Evolutionary conservation across 2,113 vertebrate species (phyloP).

Genomic region (Propithecus coquereli): DNA sequence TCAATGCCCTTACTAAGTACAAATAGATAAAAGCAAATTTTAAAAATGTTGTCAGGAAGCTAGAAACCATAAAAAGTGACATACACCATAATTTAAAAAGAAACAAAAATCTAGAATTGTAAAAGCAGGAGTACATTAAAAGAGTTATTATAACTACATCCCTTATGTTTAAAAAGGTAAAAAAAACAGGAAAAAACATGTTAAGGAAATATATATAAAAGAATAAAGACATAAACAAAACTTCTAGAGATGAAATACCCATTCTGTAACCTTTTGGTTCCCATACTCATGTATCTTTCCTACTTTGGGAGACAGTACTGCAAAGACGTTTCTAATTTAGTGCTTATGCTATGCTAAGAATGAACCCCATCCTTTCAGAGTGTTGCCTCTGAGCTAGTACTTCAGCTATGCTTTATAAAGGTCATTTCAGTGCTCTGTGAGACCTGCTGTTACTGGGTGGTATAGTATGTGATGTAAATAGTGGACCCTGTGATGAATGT

Average conservation of each 20-base stretch:
- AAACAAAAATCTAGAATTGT: conserved; percentile 3
- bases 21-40: conserved; percentile 27
- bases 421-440: neutral
- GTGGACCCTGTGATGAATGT: neutral
- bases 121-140: neutral
- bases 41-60: neutral
- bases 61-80: neutral
- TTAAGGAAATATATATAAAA: neutral
- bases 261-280: neutral
- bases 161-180: conserved; percentile 9
- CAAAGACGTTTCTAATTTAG: neutral
- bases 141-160: neutral
- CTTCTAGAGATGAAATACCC: neutral
- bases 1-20: neutral
- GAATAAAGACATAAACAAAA: neutral
- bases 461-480: neutral
- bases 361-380: neutral
- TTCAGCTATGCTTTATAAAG: neutral
- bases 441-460: neutral
- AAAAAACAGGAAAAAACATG: neutral
- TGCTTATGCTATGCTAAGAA: neutral
- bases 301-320: neutral
- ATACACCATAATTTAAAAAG: neutral
- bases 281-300: neutral
- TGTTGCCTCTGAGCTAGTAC: neutral